Conservation (phyloP, 2,113 vertebrate genomes). For the Periophthalmodon schlosseri region DNA sequence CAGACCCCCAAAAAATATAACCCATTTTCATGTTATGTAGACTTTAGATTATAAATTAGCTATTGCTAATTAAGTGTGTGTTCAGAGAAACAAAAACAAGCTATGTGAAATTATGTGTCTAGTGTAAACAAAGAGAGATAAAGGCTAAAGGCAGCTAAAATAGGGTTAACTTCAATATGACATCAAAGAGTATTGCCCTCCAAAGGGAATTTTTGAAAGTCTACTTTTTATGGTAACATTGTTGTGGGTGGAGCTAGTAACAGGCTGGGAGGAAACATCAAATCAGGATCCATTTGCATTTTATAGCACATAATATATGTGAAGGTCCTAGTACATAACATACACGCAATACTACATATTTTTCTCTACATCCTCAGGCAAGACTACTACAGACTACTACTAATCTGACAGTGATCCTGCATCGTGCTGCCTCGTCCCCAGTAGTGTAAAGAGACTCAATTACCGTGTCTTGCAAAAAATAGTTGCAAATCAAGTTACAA, state of each 20-base stretch:
- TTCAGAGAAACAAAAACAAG: not conserved
- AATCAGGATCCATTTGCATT: not conserved
- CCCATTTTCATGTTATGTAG: not conserved
- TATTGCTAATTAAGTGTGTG: not conserved
- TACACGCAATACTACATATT: constrained; percentile 20
- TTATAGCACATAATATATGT: constrained; percentile 23
- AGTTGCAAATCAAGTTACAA: too few relatives aligned
- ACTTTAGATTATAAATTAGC: not conserved
- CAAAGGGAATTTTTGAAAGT: not conserved
- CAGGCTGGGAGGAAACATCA: not conserved
- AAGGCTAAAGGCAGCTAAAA: not conserved
- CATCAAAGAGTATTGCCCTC: not conserved
- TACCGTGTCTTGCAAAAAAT: too few relatives aligned
- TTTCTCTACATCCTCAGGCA: constrained; percentile 34
- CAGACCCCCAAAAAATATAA: too few relatives aligned
- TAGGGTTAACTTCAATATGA: not conserved
- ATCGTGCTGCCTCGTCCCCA: constrained; percentile 33
- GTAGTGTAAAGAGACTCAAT: constrained; percentile 28
- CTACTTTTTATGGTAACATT: not conserved
- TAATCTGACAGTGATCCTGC: constrained; percentile 53
- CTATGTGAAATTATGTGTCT: not conserved
- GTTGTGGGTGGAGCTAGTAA: not conserved
- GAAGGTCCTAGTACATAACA: constrained; percentile 31
- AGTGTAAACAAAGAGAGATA: too few relatives aligned
- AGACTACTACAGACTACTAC: constrained; percentile 16